Conservation (phyloP, 2,888 invertebrate species). For the Rotaria sp. region DNA sequence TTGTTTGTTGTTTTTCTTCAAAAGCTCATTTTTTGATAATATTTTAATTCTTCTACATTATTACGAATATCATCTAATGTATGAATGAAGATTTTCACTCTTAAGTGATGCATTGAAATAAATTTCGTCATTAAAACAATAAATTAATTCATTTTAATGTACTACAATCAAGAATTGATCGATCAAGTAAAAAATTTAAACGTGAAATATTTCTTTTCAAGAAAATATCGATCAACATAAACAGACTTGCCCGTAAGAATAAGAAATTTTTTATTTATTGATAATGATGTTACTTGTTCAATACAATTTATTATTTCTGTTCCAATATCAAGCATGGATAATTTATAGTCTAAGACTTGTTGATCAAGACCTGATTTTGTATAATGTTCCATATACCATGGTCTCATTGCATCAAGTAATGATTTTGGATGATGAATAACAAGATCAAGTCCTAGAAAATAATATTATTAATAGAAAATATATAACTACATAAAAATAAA, state of each 20-base stretch:
- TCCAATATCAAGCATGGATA: conserved; percentile 67
- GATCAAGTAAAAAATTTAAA: conserved; percentile 72
- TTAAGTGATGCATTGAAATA: conserved; percentile 48
- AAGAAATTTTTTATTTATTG: not conserved
- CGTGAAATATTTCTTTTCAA: conserved; percentile 74
- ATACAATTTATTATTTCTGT: conserved; percentile 66
- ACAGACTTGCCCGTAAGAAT: conserved; percentile 76
- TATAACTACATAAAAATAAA: too few species aligned
- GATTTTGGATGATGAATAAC: conserved; percentile 58
- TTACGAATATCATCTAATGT: conserved; percentile 71
- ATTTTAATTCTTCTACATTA: conserved; percentile 73
- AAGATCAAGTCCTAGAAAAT: conserved; percentile 37
- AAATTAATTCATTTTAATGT: conserved; percentile 73
- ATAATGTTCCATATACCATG: conserved; percentile 77
- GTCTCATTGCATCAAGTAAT: conserved; percentile 69
- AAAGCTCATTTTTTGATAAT: conserved; percentile 56
- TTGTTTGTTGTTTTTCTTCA: conserved; percentile 13
- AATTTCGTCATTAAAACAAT: conserved; percentile 45
- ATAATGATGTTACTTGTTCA: conserved; percentile 55
- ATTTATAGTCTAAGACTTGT: conserved; percentile 65
- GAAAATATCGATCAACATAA: conserved; percentile 75
- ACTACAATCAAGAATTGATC: conserved; percentile 84
- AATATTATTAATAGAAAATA: not conserved
- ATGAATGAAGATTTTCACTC: conserved; percentile 48
- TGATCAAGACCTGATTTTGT: conserved; percentile 74